A percentile compares a stretch with the other conserved stretches of the same genome.
Conservation (phyloP, 2,113 vertebrate species). For the Craseonycteris thonglongyai region DNA sequence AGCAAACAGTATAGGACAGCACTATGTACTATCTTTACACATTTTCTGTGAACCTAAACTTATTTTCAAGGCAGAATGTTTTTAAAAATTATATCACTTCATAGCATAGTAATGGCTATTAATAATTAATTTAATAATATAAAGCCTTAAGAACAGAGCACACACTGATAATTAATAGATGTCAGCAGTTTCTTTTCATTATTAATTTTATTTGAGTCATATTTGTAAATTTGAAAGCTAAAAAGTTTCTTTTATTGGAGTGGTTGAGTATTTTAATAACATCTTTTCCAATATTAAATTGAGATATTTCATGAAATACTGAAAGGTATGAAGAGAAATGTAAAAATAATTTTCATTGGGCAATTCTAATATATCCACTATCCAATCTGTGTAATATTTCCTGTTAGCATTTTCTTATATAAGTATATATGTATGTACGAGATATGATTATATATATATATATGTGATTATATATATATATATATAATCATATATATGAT, state of each 20-base stretch:
- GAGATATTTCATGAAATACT: neutral
- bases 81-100: neutral
- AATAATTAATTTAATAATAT: neutral
- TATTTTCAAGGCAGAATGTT: neutral
- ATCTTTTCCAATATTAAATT: neutral
- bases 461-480: no score
- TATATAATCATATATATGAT: no score
- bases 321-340: neutral
- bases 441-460: no score
- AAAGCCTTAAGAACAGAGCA: neutral
- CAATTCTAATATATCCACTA: neutral
- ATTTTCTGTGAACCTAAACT: neutral
- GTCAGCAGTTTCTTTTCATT: neutral
- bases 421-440: neutral
- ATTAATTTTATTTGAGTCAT: neutral
- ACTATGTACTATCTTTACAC: neutral
- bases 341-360: neutral
- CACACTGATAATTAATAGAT: neutral
- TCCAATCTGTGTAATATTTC: neutral
- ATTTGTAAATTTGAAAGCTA: neutral
- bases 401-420: neutral
- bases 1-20: neutral
- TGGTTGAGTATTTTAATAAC: neutral
- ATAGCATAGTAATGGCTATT: neutral
- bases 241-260: neutral